Base-by-base conservation (phyloP, 2,113 vertebrate genomes). In the Scolopax mira region DNA sequence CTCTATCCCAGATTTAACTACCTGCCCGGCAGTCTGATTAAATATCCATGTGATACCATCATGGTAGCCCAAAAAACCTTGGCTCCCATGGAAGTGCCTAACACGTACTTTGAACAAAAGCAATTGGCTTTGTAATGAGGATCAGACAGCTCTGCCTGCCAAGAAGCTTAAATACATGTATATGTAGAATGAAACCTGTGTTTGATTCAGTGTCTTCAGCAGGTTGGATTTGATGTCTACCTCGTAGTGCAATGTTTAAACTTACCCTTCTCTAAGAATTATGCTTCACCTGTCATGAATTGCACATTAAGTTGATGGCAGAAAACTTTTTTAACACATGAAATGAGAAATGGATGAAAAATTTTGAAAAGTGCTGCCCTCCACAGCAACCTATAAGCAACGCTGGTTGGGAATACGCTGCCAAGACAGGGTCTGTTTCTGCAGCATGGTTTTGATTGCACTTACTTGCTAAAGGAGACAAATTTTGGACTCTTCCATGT, bases 371-470 rank as follows among this genome's bases (percentile, higher is more conserved):
- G 37, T 28, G 15, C 3, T 37, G 48, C 30, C 22, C 39, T 79
- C 16, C 64, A 33, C 1, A 13, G 35, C 44, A 79, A 46, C 18
- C 5, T 79, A 0, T 10, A 37, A 37, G 15, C 0, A 0, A 75
- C 48, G 19, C 30, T 67, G 3, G 23, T 2, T 85, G 61, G 19
- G 33, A 44, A 67, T 33, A 87, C 15, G 28, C 84, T 37, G 30
- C 18, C 37, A 95, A 42, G 23, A 71, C 64, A 73, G 12, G 23
- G 21, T 31, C 55, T 78, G 31, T 44, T 81, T 70, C 60, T 80
- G 67, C 49, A 90, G 49, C 60, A 37, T 5, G 3, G 18, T 77
- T 86, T 58, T 80, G 25, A 77, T 44, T 70, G 19, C 24, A 25
- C 30, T 82, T 67, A 33, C 48, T 13, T 77, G 31, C 25, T 62